Conservation (phyloP, 1,140 invertebrate genomes). For the Drosophila subobscura region DNA sequence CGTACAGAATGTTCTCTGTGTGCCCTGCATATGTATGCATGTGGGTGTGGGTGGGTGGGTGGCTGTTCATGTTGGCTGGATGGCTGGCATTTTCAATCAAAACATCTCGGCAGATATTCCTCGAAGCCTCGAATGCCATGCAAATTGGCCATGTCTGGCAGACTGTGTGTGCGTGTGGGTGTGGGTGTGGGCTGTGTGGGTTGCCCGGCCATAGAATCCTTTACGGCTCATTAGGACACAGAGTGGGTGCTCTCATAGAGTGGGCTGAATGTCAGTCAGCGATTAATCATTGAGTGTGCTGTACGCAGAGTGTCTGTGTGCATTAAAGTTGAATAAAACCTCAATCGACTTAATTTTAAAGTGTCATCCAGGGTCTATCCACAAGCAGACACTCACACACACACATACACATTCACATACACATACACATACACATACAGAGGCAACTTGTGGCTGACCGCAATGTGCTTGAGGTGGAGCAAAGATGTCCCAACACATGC, state of each 20-base stretch:
- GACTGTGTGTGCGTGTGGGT: conserved; percentile 1
- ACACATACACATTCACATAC: conserved; percentile 10
- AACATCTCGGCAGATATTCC: conserved; percentile 23
- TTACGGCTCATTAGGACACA: conserved; percentile 50
- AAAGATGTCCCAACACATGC: conserved; percentile 17
- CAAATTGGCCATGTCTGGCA: conserved; percentile 41
- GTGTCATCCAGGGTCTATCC: conserved; percentile 28
- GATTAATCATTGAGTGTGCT: conserved; percentile 34
- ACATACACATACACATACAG: conserved; percentile 7
- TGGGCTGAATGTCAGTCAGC: conserved; percentile 23
- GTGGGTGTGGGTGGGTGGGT: conserved; percentile 8
- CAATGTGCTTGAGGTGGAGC: conserved; percentile 57
- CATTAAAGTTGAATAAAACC: conserved; percentile 35
- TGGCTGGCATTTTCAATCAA: conserved; percentile 43
- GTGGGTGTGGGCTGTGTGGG: not conserved
- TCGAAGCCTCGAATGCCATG: conserved; percentile 36
- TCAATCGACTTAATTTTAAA: conserved; percentile 66
- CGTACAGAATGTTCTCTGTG: conserved; percentile 1
- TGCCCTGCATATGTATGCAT: not conserved
- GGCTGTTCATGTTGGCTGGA: conserved; percentile 2
- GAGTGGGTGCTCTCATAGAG: conserved; percentile 19
- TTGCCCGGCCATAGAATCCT: conserved; percentile 10
- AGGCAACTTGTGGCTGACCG: conserved; percentile 56
- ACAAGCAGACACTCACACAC: not conserved
- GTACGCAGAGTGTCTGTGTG: conserved; percentile 7